A percentile compares a stretch with the other conserved stretches of the same genome.
phyloP scores from a whole-genome alignment of 2,888 invertebrate genomes.

The Drosophila pullipes region DNA sequence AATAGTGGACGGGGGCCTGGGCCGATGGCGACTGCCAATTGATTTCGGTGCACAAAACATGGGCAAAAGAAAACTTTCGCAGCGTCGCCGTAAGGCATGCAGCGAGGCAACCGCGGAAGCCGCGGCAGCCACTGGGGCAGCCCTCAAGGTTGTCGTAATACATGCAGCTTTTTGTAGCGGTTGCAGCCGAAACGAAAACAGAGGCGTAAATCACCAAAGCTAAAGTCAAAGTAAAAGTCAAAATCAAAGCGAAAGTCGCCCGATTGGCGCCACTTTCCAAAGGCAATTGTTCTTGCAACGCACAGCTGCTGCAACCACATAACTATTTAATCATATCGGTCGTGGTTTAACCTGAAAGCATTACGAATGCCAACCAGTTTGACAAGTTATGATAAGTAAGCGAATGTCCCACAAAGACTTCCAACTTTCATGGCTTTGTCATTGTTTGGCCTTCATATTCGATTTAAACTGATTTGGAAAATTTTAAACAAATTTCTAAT shows the following conservation, averaged over 20 bases:
- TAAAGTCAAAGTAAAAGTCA: constrained; percentile 27
- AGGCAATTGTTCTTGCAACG: constrained; percentile 2
- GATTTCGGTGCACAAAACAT: constrained; percentile 45
- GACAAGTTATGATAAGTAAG: neutral
- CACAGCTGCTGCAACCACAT: neutral
- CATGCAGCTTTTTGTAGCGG: constrained; percentile 20
- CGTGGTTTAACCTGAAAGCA: neutral
- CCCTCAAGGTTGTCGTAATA: constrained; percentile 12
- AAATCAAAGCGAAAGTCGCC: constrained; percentile 35
- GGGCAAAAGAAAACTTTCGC: constrained; percentile 25
- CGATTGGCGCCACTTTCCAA: constrained; percentile 18
- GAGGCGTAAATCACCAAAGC: constrained; percentile 49
- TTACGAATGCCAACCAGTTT: neutral
- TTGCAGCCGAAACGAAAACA: constrained; percentile 43
- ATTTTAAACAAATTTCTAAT: neutral
- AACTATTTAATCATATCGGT: constrained; percentile 3
- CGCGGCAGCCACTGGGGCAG: constrained; percentile 19
- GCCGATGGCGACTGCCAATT: constrained; percentile 41
- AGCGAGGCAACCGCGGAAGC: constrained; percentile 18
- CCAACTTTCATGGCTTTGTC: neutral
- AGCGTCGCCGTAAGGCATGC: constrained; percentile 56
- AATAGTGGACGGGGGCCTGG: neutral
- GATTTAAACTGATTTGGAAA: neutral
- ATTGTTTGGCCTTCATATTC: neutral
- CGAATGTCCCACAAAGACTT: neutral